Evolutionary conservation across 1,140 invertebrate species (phyloP).

Genomic region (Prorops nasuta): DNA sequence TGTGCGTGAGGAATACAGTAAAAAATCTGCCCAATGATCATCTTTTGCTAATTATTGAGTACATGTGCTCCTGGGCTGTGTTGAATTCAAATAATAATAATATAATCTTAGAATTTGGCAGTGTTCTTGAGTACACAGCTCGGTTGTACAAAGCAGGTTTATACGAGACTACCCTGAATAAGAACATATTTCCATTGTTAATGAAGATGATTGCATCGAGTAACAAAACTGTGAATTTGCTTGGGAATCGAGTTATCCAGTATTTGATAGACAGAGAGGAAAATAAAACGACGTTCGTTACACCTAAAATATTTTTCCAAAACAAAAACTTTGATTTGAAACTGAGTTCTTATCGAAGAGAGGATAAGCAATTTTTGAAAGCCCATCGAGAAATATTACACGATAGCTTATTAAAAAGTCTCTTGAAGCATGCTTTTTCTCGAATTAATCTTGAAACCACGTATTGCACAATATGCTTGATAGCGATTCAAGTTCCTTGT

Average conservation of each 20-base stretch:
- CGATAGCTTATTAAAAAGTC: conserved; percentile 51
- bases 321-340: conserved; percentile 48
- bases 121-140: conserved; percentile 55
- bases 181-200: conserved; percentile 50
- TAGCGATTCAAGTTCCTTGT: conserved; percentile 61
- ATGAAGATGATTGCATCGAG: conserved; percentile 54
- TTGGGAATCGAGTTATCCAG: conserved; percentile 59
- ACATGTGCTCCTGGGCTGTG: conserved; percentile 45
- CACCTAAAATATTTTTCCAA: conserved; percentile 58
- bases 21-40: conserved; percentile 46
- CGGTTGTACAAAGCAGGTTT: conserved; percentile 44
- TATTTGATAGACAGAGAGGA: conserved; percentile 57
- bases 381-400: conserved; percentile 55
- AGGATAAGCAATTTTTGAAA: conserved; percentile 56
- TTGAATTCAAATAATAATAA: conserved; percentile 39
- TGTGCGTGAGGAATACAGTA: conserved; percentile 50
- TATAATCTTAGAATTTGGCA: conserved; percentile 50
- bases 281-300: conserved; percentile 53
- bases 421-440: conserved; percentile 49
- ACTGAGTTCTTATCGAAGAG: conserved; percentile 37
- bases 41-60: conserved; percentile 44
- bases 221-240: conserved; percentile 50
- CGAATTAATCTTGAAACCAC: conserved; percentile 56
- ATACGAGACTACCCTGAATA: conserved; percentile 49
- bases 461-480: conserved; percentile 57